phyloP scores from a whole-genome alignment of 2,113 vertebrate genomes.

The Ceratotherium simum region DNA sequence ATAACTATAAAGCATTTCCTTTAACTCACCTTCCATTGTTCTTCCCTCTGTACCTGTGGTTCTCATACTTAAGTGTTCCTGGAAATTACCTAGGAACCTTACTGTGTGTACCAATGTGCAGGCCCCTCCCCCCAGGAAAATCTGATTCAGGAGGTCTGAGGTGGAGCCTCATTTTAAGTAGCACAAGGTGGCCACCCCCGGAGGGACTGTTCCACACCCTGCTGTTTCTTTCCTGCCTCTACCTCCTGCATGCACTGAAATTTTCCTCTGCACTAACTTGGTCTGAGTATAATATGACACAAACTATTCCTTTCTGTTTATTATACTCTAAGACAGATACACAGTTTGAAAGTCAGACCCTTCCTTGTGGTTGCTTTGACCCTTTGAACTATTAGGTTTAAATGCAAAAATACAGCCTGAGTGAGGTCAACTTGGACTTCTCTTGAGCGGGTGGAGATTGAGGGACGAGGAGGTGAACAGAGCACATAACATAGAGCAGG shows the following conservation, averaged over 20 bases:
- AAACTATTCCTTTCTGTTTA: neutral
- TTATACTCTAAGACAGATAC: neutral
- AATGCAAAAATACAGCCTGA: neutral
- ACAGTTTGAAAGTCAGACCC: neutral
- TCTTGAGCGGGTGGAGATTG: neutral
- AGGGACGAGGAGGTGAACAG: neutral
- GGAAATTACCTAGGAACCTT: neutral
- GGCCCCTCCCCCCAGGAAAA: neutral
- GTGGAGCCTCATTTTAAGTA: neutral
- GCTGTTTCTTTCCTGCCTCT: neutral
- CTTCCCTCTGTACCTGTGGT: neutral
- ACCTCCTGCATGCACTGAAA: neutral
- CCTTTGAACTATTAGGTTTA: slow-evolving; percentile 22
- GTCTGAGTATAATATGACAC: neutral
- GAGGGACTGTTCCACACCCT: neutral
- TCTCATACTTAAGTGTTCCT: neutral
- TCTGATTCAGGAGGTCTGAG: neutral
- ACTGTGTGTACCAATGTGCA: neutral
- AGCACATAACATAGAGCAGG: neutral
- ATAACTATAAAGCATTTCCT: neutral
- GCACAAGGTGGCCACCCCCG: neutral
- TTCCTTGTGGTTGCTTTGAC: neutral
- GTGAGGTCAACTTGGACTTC: neutral
- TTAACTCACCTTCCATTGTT: neutral
- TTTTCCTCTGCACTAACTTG: neutral